phyloP scores from a whole-genome alignment of 2,113 vertebrate species.

The Perca schrenkii region DNA sequence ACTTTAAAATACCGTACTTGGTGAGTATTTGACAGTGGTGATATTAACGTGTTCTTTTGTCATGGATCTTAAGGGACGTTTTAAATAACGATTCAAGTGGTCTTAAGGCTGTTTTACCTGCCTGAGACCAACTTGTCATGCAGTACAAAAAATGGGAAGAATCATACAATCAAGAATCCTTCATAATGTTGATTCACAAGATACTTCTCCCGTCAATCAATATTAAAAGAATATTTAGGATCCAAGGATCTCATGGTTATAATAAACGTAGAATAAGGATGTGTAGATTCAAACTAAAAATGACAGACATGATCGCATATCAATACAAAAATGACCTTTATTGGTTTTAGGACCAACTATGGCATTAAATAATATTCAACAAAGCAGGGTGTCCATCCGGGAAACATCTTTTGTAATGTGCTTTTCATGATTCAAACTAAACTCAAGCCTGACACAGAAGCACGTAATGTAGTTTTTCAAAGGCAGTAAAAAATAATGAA shows the following conservation, averaged over 20 bases:
- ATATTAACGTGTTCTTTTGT: too few species aligned
- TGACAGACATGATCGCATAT: not conserved
- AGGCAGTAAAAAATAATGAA: constrained; percentile 10
- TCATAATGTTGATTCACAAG: not conserved
- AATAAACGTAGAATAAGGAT: too few species aligned
- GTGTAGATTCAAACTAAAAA: not conserved
- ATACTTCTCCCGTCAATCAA: not conserved
- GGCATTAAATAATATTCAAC: constrained; percentile 39
- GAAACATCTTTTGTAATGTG: constrained; percentile 2
- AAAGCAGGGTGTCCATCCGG: constrained; percentile 2
- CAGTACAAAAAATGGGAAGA: too few species aligned
- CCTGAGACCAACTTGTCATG: too few species aligned
- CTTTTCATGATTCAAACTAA: not conserved
- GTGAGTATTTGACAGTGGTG: too few species aligned
- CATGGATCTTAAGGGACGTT: too few species aligned
- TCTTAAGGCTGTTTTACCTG: too few species aligned
- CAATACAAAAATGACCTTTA: constrained; percentile 63
- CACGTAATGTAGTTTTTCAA: constrained; percentile 12
- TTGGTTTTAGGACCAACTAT: constrained; percentile 61
- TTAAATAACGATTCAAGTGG: too few species aligned
- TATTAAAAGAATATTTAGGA: not conserved
- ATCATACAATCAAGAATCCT: too few species aligned
- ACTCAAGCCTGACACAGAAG: constrained; percentile 5
- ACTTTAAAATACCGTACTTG: too few species aligned
- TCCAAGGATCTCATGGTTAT: not conserved